Conservation (phyloP, 2,888 invertebrate species). For the Ophion ventricosus region DNA sequence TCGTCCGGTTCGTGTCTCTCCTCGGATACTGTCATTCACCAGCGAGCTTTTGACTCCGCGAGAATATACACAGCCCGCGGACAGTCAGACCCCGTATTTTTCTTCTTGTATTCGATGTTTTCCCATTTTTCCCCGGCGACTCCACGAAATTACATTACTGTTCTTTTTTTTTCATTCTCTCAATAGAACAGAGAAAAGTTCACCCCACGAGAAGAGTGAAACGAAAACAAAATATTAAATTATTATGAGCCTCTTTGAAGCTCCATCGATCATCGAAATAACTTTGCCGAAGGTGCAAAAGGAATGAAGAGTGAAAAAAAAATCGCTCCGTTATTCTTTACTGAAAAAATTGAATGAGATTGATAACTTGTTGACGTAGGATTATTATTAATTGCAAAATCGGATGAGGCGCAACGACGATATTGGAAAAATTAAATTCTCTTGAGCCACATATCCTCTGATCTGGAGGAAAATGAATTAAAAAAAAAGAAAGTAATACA, state of each 20-base stretch:
- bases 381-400: background rate
- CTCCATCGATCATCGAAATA: too few species aligned
- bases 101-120: background rate
- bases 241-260: too few species aligned
- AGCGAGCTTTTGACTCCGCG: slow-evolving; percentile 28
- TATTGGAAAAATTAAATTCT: background rate
- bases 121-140: slow-evolving; percentile 6
- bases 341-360: background rate
- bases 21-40: slow-evolving; percentile 51
- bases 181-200: background rate
- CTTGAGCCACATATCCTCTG: background rate
- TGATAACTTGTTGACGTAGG: background rate
- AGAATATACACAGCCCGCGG: slow-evolving; percentile 13
- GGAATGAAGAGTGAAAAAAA: background rate
- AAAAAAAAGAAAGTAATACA: background rate
- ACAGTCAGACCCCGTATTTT: background rate
- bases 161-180: background rate
- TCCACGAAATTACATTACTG: background rate
- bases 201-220: background rate
- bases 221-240: background rate
- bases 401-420: background rate
- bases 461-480: background rate
- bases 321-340: background rate
- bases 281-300: too few species aligned
- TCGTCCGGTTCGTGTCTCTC: slow-evolving; percentile 23